Evolutionary conservation across 2,113 vertebrate genomes (phyloP).

Genomic region (Carassius carassius): DNA sequence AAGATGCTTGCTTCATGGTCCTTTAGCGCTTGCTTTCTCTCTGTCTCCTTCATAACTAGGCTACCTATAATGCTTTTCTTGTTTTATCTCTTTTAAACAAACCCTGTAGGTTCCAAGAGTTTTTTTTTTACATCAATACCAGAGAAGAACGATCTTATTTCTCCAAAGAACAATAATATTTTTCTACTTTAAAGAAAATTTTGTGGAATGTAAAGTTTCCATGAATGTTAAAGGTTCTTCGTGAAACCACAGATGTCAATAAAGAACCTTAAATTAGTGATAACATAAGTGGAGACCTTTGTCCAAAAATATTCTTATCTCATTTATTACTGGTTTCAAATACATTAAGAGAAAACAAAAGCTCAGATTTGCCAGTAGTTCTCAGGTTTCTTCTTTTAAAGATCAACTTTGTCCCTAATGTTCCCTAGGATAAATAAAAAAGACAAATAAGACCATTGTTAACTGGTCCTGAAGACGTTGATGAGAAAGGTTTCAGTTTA

Average conservation of each 20-base stretch:
- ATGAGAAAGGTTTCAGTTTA: not conserved
- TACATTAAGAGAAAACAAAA: not conserved
- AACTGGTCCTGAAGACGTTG: not conserved
- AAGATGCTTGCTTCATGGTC: not conserved
- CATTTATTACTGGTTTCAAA: not conserved
- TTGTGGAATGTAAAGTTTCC: too few relatives aligned
- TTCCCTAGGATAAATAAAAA: not conserved
- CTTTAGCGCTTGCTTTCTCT: not conserved
- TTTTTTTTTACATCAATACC: too few relatives aligned
- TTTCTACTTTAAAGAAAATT: too few relatives aligned
- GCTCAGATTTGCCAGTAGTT: not conserved
- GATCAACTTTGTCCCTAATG: not conserved
- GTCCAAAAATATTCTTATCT: not conserved
- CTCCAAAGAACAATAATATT: too few relatives aligned
- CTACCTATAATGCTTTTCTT: not conserved
- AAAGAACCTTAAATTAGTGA: too few relatives aligned
- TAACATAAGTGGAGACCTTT: not conserved
- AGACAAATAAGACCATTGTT: too few relatives aligned
- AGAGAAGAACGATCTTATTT: too few relatives aligned
- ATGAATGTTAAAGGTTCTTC: too few relatives aligned
- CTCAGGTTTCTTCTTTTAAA: not conserved
- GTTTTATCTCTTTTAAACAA: not conserved
- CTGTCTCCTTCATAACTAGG: not conserved
- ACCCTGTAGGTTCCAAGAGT: too few relatives aligned
- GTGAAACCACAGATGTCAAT: too few relatives aligned